These are phyloP conservation scores for Mimumesa dahlbomi DNA, from an alignment of 2,888 invertebrate genomes.

Conservation along the genomic window DNA sequence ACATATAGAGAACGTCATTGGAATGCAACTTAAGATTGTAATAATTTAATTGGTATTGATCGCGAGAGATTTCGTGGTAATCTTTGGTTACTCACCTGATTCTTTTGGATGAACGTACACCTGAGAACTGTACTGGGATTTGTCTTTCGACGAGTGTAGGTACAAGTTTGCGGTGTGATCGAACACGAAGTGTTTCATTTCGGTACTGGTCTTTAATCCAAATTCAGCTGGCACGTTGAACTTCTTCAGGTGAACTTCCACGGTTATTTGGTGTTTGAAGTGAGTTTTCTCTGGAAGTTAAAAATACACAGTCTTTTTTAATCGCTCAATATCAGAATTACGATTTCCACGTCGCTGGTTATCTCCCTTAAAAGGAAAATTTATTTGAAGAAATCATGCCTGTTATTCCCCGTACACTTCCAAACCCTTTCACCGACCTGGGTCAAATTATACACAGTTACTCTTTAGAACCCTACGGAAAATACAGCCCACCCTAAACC, in stretches of 20 bases:
- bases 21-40: too few species aligned
- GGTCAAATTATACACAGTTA: too few species aligned
- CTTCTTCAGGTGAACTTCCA: constrained; percentile 87
- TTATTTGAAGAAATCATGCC: too few species aligned
- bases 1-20: too few species aligned
- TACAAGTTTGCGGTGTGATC: constrained; percentile 88
- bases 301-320: background rate
- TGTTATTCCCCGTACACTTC: too few species aligned
- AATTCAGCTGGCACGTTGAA: constrained; percentile 89
- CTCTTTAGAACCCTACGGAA: too few species aligned
- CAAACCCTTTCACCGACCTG: too few species aligned
- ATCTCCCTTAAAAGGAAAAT: too few species aligned
- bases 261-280: constrained; percentile 84
- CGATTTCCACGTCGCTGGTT: too few species aligned
- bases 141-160: constrained; percentile 84
- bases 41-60: too few species aligned
- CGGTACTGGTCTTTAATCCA: constrained; percentile 85
- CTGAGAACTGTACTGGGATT: constrained; percentile 87
- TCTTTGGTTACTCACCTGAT: constrained; percentile 81
- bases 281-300: constrained; percentile 73
- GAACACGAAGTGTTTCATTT: constrained; percentile 82
- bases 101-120: constrained; percentile 85
- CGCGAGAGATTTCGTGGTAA: background rate
- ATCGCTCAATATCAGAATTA: background rate
- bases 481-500: too few species aligned